A percentile compares a stretch with the other conserved stretches of the same genome.
Evolutionary conservation across 92 coral and sea anemone species (phyloP).

Genomic region (Porites evermanni): DNA sequence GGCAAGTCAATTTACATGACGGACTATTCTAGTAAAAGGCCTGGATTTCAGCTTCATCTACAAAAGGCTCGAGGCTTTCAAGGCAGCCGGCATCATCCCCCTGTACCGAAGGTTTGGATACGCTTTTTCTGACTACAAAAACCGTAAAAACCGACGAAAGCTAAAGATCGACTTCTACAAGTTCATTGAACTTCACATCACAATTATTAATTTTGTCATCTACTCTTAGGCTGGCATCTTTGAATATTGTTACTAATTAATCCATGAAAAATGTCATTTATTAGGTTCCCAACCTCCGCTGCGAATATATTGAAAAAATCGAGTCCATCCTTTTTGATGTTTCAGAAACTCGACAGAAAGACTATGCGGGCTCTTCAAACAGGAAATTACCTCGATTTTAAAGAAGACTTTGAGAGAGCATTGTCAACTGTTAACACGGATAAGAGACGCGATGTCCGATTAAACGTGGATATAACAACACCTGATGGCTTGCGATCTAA

Average conservation of each 20-base stretch:
- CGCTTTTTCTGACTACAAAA: neutral
- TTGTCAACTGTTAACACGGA: conserved; percentile 42
- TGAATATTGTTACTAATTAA: neutral
- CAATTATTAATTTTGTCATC: neutral
- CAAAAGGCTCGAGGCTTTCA: conserved; percentile 68
- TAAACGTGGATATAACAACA: conserved; percentile 17
- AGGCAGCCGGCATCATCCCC: conserved; percentile 70
- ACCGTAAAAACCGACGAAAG: neutral
- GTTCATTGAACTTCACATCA: neutral
- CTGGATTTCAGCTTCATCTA: conserved; percentile 85
- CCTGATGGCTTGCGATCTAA: conserved; percentile 23
- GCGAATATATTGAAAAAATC: neutral
- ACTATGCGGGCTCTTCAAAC: conserved; percentile 83
- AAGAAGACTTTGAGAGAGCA: conserved; percentile 78
- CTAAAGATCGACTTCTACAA: neutral
- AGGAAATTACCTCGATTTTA: conserved; percentile 71
- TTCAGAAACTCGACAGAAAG: conserved; percentile 72
- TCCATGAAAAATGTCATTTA: neutral
- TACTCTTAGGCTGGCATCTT: neutral
- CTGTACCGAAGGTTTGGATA: conserved; percentile 76
- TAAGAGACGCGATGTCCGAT: conserved; percentile 13
- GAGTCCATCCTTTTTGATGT: neutral
- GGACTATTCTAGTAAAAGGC: conserved; percentile 80
- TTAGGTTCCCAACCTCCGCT: neutral
- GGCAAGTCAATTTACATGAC: conserved; percentile 84